Conservation (phyloP, 2,113 vertebrate species). For the Xenopus tropicalis region DNA sequence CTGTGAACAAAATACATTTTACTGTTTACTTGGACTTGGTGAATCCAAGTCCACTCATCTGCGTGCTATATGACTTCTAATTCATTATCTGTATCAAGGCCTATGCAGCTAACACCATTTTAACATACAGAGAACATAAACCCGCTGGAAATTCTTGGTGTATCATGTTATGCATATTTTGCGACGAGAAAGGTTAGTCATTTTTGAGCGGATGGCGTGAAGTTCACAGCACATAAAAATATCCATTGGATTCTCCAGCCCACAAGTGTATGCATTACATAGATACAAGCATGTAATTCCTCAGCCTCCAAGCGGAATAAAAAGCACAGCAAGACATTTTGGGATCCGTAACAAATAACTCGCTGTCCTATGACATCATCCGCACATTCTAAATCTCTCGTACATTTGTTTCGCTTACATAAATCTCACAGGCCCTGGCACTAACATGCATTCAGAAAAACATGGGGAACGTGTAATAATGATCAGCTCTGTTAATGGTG, state of each 20-base stretch:
- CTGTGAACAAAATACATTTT: no score
- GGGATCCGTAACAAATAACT: not conserved
- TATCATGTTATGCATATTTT: constrained; percentile 35
- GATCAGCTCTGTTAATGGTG: no score
- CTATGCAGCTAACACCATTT: not conserved
- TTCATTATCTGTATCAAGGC: no score
- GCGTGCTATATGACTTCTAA: no score
- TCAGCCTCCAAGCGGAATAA: not conserved
- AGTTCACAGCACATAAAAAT: constrained; percentile 34
- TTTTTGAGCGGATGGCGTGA: constrained; percentile 22
- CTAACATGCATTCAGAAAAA: no score
- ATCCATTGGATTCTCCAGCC: constrained; percentile 25
- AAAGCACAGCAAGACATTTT: not conserved
- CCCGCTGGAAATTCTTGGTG: constrained; percentile 20
- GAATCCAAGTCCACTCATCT: no score
- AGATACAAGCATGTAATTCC: constrained; percentile 5
- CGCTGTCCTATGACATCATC: constrained; percentile 6
- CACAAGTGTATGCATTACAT: constrained; percentile 17
- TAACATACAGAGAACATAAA: constrained; percentile 8
- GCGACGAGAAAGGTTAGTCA: constrained; percentile 32
- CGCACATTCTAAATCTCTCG: no score
- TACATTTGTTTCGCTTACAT: not conserved
- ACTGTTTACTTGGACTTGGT: no score
- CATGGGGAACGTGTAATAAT: no score
- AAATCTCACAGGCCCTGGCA: no score